A percentile compares a stretch with the other conserved stretches of the same genome.
phyloP scores from a whole-genome alignment of 2,888 invertebrate species.

The Troides helena region DNA sequence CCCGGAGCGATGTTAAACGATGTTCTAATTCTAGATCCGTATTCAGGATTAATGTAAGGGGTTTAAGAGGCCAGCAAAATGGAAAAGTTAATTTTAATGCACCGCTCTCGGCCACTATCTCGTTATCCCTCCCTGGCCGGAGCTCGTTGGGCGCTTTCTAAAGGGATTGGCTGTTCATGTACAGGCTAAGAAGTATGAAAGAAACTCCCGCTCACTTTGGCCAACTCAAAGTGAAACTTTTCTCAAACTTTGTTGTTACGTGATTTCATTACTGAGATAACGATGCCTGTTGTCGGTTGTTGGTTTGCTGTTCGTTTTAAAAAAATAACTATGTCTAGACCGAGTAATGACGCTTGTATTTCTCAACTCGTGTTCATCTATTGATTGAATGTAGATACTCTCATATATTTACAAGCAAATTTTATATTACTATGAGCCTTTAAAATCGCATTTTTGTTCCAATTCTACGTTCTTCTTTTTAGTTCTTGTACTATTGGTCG shows the following conservation, averaged over 20 bases:
- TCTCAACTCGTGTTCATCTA: too few species aligned
- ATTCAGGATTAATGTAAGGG: slow-evolving; percentile 45
- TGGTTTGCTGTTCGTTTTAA: slow-evolving; percentile 10
- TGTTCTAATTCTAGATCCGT: slow-evolving; percentile 33
- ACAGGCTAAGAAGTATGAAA: slow-evolving; percentile 41
- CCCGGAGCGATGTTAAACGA: slow-evolving; percentile 29
- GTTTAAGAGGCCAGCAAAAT: slow-evolving; percentile 51
- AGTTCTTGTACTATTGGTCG: too few species aligned
- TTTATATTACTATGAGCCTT: too few species aligned
- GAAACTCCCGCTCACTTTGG: slow-evolving; percentile 36
- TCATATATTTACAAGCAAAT: too few species aligned
- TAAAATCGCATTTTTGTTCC: too few species aligned
- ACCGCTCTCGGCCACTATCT: slow-evolving; percentile 46
- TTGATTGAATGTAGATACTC: too few species aligned
- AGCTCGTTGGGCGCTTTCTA: slow-evolving; percentile 41
- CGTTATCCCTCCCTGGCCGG: slow-evolving; percentile 45
- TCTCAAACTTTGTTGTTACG: slow-evolving; percentile 24
- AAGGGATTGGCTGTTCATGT: slow-evolving; percentile 46
- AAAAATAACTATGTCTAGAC: neutral
- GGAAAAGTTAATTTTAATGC: slow-evolving; percentile 63
- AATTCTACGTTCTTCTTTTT: too few species aligned
- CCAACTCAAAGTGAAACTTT: slow-evolving; percentile 28
- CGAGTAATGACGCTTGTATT: too few species aligned
- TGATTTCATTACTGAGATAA: slow-evolving; percentile 30
- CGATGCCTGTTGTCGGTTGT: slow-evolving; percentile 24